These are phyloP conservation scores for Rhagophthalmus giganteus DNA, from an alignment of 2,888 invertebrate genomes.

Conservation along the genomic window DNA sequence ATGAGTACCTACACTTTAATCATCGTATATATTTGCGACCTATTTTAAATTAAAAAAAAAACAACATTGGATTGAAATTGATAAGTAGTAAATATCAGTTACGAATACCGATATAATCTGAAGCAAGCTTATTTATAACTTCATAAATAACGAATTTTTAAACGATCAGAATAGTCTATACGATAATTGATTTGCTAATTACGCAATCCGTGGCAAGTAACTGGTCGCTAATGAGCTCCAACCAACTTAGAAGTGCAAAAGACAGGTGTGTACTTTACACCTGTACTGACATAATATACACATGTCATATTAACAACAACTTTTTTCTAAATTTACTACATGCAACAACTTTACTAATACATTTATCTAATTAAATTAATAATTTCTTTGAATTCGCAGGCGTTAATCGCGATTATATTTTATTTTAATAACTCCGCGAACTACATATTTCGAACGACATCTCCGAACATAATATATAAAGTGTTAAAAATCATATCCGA, in stretches of 20 bases:
- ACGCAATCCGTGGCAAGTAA: conserved; percentile 14
- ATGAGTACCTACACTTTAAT: no score
- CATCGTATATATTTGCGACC: no score
- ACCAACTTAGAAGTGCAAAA: conserved; percentile 32
- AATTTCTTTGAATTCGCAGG: conserved; percentile 9
- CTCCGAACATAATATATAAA: no score
- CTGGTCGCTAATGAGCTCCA: conserved; percentile 26
- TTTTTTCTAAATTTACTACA: conserved; percentile 7
- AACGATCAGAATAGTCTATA: not conserved
- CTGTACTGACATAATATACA: conserved; percentile 45
- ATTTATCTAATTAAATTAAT: conserved; percentile 17
- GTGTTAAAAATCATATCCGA: not conserved
- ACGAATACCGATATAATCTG: conserved; percentile 7
- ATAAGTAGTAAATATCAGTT: not conserved
- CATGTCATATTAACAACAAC: conserved; percentile 38
- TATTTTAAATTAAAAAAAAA: no score
- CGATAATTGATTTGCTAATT: conserved; percentile 16
- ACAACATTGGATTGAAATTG: no score
- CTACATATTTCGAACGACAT: no score
- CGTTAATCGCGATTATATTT: no score
- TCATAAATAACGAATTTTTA: conserved; percentile 10
- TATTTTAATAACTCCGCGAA: no score
- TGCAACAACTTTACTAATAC: conserved; percentile 6
- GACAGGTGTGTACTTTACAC: conserved; percentile 44
- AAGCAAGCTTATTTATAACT: conserved; percentile 2